Base-by-base conservation (phyloP, 2,888 invertebrate species). In the Thalpophila matura region DNA sequence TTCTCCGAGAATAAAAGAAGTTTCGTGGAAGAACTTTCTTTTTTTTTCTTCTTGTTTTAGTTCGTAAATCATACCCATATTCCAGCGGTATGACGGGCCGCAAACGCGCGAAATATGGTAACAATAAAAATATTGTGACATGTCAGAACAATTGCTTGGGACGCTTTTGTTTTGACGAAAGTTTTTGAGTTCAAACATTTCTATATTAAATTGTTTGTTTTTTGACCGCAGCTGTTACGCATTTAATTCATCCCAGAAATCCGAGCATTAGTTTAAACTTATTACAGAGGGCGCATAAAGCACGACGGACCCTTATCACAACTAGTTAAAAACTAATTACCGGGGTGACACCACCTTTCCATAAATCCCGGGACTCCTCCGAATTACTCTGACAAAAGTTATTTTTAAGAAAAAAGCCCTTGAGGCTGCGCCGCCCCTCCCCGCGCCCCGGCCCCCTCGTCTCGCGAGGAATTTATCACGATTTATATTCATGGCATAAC, bases 401-500 rank as follows among this genome's bases (percentile, higher is more conserved):
- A 95, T 95, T 95, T 95, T 95, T 92, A 94, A 95, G 95, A 94
- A 95, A 94, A 93, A 94, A 92, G 91, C 95, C 94, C 95, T 90
- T 86, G 93, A 92, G 93, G 93, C 91, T 87, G 84, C 80, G 76
- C 83, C 83, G 74, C 82, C 80, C 82, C 84, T 75, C 84, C 85
- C 83, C 84, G 78, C 84, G 75, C 84, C 85, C 83, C 84, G 78
- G 45, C 82, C 84, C 81, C 82, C 81, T 74, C 73, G 80, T 82
- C 82, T 82, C 85, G 75, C 76, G 89, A 90, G 93, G 95, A 95
- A 95, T 96, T 95, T 95, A 95, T 95, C 95, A 95, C 95, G 95
- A 96, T 95, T 96, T 96, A 95, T 95, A 95, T 95, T 95, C 95
- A 95, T 95, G 91, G 93, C 90, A 93, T 94, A 94, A 92, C 93